Base-by-base conservation (phyloP, 2,113 vertebrate species). In the Marmota monax region DNA sequence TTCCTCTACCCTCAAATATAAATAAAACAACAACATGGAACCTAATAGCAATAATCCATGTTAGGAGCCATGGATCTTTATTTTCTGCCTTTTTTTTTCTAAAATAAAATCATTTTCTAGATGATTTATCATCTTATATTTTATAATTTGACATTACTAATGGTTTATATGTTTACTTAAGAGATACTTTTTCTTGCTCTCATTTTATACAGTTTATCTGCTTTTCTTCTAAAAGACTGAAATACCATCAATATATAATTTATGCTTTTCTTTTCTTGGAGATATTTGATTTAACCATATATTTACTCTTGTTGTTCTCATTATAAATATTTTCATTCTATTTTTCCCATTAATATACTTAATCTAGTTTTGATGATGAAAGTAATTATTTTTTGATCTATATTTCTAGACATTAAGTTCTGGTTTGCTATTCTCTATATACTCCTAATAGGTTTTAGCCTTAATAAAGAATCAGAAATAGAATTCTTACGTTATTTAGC, bases 71-170 rank as follows among this genome's bases (percentile, higher is more conserved):
- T 65, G 20, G 39, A 70, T 92, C 39, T 94, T 96, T 93, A 74
- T 85, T 93, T 82, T 95, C 77, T 79, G 48, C 17, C 39, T 37
- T 90, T 92, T 90, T 90, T 58, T 58, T 48, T 10, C 61, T 6
- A 80, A 84, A 74, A 93, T 86, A 89, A 72, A 11, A 27, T 85
- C 6, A 73, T 96, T 90, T 97, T 84, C 51, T 91, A 76, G 58
- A 27, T 82, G 65, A 72, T 92, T 83, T 76, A 34, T 85, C 7
- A 83, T 86, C 90, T 63, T 23, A 51, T 56, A 53, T 84, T 90
- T 97, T 95, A 58, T 0, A 85, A 8, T 91, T 39, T 94, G 84
- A 58, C 65, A 84, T 83, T 91, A 65, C 29, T 91, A 48, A 70
- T 94, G 53, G 32, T 25, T 94, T 4, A 22, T 61, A 23, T 18